These are phyloP conservation scores for Julus scandinavius DNA, from an alignment of 2,888 invertebrate species.

Conservation along the genomic window DNA sequence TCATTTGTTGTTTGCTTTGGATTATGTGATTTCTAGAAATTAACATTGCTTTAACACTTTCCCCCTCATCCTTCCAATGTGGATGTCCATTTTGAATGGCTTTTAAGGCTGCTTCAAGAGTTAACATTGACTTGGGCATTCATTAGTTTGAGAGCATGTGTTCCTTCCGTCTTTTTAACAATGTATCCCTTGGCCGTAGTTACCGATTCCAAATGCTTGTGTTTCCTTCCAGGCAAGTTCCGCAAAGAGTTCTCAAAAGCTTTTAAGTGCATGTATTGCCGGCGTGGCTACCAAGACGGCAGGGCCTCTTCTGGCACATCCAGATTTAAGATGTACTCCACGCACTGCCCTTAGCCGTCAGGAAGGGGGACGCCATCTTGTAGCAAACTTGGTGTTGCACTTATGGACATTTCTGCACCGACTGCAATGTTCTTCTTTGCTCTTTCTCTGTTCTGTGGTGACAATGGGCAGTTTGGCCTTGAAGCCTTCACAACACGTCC, in stretches of 20 bases:
- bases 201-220: conserved; percentile 20
- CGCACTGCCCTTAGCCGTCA: conserved; percentile 26
- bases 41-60: too few species aligned
- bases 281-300: conserved; percentile 52
- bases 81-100: too few species aligned
- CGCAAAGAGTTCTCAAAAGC: conserved; percentile 78
- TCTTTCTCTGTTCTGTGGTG: conserved; percentile 24
- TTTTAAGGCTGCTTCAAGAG: not conserved
- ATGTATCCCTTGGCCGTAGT: not conserved
- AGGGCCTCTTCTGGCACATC: conserved; percentile 28
- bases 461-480: conserved; percentile 19
- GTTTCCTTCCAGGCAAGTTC: conserved; percentile 76
- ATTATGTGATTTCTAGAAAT: too few species aligned
- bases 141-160: not conserved
- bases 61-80: too few species aligned
- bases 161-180: not conserved
- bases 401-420: conserved; percentile 5
- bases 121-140: not conserved
- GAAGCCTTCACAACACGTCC: conserved; percentile 45
- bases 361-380: conserved; percentile 27
- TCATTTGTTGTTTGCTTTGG: too few species aligned
- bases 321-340: conserved; percentile 53
- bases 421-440: conserved; percentile 38
- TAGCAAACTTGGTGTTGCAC: conserved; percentile 30
- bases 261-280: conserved; percentile 69